Conservation (phyloP, 1,140 invertebrate genomes). For the Sycophaga agraensis region DNA sequence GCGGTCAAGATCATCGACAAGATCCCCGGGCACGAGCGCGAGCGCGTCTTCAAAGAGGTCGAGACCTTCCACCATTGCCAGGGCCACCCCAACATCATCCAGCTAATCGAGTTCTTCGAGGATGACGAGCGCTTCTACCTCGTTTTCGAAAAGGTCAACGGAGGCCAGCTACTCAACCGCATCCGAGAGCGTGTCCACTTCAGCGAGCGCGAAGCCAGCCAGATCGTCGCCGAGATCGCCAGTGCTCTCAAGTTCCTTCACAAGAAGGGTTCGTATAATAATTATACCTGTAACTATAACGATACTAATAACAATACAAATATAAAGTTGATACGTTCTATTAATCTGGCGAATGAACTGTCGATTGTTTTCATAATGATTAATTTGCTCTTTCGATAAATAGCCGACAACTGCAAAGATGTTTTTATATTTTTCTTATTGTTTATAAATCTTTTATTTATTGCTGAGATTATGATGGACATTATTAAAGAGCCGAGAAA, state of each 20-base stretch:
- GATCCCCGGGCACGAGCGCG: slow-evolving; percentile 86
- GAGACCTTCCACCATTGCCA: slow-evolving; percentile 98
- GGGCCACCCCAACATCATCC: slow-evolving; percentile 95
- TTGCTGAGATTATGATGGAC: too few species aligned
- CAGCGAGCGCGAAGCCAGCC: slow-evolving; percentile 91
- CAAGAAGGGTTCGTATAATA: slow-evolving; percentile 77
- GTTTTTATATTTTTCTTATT: too few species aligned
- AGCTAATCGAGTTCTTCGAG: slow-evolving; percentile 96
- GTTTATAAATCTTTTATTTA: too few species aligned
- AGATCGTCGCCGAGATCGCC: slow-evolving; percentile 92
- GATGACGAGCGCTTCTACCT: slow-evolving; percentile 96
- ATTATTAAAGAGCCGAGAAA: too few species aligned
- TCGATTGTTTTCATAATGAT: too few species aligned
- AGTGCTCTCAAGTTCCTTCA: slow-evolving; percentile 91
- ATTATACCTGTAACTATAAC: too few species aligned
- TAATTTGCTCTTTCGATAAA: too few species aligned
- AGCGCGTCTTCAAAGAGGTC: slow-evolving; percentile 94
- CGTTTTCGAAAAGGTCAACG: slow-evolving; percentile 96
- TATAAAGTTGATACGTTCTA: too few species aligned
- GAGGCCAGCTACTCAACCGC: slow-evolving; percentile 85
- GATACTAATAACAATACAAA: too few species aligned
- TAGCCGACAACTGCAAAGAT: too few species aligned
- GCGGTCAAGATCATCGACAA: slow-evolving; percentile 98
- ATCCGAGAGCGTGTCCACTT: slow-evolving; percentile 92
- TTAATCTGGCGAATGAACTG: too few species aligned